phyloP scores from a whole-genome alignment of 1,140 invertebrate genomes.

The Drosophila melanogaster region Release_6_plus_ISO1_MT NT_033777.3:16525501-16526000 shows the following conservation, averaged over 20 bases:
- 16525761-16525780: slow-evolving; percentile 55
- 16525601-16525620: slow-evolving; percentile 31
- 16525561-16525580: slow-evolving; percentile 79
- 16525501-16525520: slow-evolving; percentile 81
- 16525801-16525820: slow-evolving; percentile 44
- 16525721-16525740: slow-evolving; percentile 72
- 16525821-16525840: slow-evolving; percentile 63
- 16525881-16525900: slow-evolving; percentile 42
- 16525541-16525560: slow-evolving; percentile 38
- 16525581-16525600: slow-evolving; percentile 78
- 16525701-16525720: slow-evolving; percentile 72
- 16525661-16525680: slow-evolving; percentile 18
- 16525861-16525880: slow-evolving; percentile 24
- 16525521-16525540: slow-evolving; percentile 16
- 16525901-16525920: slow-evolving; percentile 16
- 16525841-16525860: slow-evolving; percentile 38
- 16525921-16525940: slow-evolving; percentile 11
- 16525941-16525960: neutral
- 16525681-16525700: slow-evolving; percentile 53
- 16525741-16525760: slow-evolving; percentile 58
- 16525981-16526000: neutral
- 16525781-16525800: slow-evolving; percentile 49
- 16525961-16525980: slow-evolving; percentile 4
- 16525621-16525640: slow-evolving; percentile 34
- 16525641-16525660: slow-evolving; percentile 11